Percentiles rank a stretch among this genome's conserved stretches.
phyloP scores from a whole-genome alignment of 2,797 vertebrate species.

The Karalla daura region DNA sequence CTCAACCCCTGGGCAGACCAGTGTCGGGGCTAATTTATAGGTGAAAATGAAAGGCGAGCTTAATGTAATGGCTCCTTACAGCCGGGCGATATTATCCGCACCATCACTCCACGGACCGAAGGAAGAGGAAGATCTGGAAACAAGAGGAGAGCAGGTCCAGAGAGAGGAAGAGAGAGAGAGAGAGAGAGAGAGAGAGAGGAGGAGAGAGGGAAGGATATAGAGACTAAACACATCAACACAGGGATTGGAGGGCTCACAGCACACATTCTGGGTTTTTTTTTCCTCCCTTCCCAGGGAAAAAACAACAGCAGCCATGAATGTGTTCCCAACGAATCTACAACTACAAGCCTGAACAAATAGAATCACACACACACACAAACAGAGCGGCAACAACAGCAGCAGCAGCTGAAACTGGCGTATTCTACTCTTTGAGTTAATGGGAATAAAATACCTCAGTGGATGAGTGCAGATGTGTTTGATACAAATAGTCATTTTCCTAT shows the following conservation, averaged over 20 bases:
- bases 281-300: conserved; percentile 54
- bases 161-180: conserved; percentile 29
- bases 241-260: conserved; percentile 65
- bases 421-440: conserved; percentile 99
- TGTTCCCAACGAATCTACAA: conserved; percentile 93
- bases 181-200: conserved; percentile 16
- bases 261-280: conserved; percentile 41
- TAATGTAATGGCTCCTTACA: conserved; percentile 95
- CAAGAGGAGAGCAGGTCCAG: conserved; percentile 58
- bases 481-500: conserved; percentile 99
- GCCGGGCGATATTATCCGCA: conserved; percentile 85
- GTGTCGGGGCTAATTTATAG: conserved; percentile 94
- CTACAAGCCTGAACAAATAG: conserved; percentile 96
- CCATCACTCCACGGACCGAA: conserved; percentile 77
- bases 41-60: conserved; percentile 92
- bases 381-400: conserved; percentile 70
- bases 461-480: conserved; percentile 99
- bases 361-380: conserved; percentile 76
- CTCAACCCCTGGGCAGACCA: conserved; percentile 86
- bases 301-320: conserved; percentile 85
- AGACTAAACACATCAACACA: conserved; percentile 61
- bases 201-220: conserved; percentile 17
- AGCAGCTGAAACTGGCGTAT: conserved; percentile 98
- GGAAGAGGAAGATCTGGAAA: conserved; percentile 63
- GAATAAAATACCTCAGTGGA: conserved; percentile 99